These are phyloP conservation scores for Argyresthia albistria DNA, from an alignment of 2,888 invertebrate species.

Conservation along the genomic window DNA sequence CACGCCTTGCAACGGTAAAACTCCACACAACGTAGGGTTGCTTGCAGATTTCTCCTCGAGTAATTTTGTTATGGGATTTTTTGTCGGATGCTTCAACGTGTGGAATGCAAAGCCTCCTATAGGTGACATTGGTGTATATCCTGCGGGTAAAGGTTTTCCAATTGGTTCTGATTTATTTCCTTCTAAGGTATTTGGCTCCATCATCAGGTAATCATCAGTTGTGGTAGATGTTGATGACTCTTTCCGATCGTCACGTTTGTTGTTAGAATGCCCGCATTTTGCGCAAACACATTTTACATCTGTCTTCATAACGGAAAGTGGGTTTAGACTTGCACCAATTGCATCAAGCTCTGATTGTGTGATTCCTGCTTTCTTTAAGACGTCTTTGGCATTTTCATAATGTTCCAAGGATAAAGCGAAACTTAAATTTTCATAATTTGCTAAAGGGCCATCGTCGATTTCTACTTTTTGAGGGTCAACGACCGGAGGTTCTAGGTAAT, in stretches of 20 bases:
- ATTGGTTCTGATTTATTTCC: too few species aligned
- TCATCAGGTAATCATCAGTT: slow-evolving; percentile 76
- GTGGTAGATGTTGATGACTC: too few species aligned
- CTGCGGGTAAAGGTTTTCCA: slow-evolving; percentile 40
- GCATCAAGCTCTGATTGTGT: slow-evolving; percentile 65
- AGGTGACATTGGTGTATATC: slow-evolving; percentile 82
- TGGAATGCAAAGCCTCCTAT: too few species aligned
- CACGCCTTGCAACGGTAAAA: neutral
- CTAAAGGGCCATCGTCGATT: slow-evolving; percentile 51
- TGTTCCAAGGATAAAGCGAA: slow-evolving; percentile 84
- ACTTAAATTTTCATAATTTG: slow-evolving; percentile 81
- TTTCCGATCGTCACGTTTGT: slow-evolving; percentile 4
- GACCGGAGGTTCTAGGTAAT: slow-evolving; percentile 19
- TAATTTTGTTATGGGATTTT: slow-evolving; percentile 45
- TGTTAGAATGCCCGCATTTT: slow-evolving; percentile 74
- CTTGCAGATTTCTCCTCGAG: slow-evolving; percentile 77
- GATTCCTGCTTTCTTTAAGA: slow-evolving; percentile 71
- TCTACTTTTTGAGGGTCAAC: slow-evolving; percentile 15
- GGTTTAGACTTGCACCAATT: slow-evolving; percentile 23
- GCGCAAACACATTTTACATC: slow-evolving; percentile 56
- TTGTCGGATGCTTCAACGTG: too few species aligned
- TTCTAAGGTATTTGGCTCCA: slow-evolving; percentile 69
- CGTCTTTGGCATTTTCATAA: slow-evolving; percentile 84
- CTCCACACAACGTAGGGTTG: slow-evolving; percentile 75
- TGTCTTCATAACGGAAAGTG: slow-evolving; percentile 25